Conservation (phyloP, 2,113 vertebrate genomes). For the Xyrauchen texanus region DNA sequence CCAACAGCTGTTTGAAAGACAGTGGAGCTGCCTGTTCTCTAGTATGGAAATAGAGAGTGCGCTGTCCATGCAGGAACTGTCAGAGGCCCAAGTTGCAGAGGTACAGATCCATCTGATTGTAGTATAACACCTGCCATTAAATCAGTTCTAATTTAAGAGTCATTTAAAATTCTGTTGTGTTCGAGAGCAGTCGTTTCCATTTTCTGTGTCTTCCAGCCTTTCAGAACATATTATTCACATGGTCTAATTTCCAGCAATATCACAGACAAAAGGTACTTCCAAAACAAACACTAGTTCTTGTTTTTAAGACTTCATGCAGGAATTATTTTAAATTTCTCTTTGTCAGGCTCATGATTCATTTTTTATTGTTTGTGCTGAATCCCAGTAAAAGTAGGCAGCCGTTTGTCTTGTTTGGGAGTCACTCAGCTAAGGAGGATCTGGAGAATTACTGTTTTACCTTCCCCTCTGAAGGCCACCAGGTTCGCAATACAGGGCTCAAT, state of each 20-base stretch:
- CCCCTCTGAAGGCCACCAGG: conserved; percentile 91
- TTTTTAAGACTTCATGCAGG: not conserved
- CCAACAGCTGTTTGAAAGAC: conserved; percentile 84
- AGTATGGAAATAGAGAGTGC: conserved; percentile 92
- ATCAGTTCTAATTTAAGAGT: too few relatives aligned
- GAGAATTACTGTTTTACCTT: conserved; percentile 90
- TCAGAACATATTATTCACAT: conserved; percentile 92
- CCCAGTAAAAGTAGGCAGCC: conserved; percentile 86
- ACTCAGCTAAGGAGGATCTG: conserved; percentile 85
- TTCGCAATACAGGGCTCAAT: conserved; percentile 84
- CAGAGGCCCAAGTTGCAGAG: conserved; percentile 93
- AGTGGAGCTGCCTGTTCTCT: conserved; percentile 89
- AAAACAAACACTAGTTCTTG: not conserved
- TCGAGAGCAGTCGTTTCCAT: not conserved
- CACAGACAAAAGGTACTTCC: conserved; percentile 87
- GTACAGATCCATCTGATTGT: conserved; percentile 63
- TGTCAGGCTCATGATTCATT: not conserved
- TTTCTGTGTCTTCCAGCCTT: conserved; percentile 74
- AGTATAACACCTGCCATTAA: too few relatives aligned
- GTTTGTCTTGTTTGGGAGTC: conserved; percentile 89
- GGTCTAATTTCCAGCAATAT: conserved; percentile 95
- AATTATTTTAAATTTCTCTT: not conserved
- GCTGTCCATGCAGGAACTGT: conserved; percentile 88
- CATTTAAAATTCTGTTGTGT: too few relatives aligned
- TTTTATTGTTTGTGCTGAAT: not conserved